These are phyloP conservation scores for Parazoanthus swiftii DNA, from an alignment of 92 coral and sea anemone species.

Conservation along the genomic window DNA sequence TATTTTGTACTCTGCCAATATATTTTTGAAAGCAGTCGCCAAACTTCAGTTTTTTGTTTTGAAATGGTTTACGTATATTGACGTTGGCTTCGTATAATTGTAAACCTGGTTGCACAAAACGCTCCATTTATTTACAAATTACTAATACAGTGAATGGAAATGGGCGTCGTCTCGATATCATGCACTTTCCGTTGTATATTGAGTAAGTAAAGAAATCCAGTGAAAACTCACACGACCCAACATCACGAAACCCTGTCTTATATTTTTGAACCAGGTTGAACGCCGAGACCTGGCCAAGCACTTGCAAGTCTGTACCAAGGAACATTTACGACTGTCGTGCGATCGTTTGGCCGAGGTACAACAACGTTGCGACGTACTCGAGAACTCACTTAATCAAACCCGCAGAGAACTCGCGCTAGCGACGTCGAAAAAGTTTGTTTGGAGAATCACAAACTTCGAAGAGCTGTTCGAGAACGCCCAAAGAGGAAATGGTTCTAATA, in stretches of 20 bases:
- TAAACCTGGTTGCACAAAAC: no score
- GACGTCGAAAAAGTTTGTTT: conserved; percentile 14
- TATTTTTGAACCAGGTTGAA: conserved; percentile 20
- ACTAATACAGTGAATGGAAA: no score
- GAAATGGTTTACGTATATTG: no score
- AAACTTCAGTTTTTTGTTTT: no score
- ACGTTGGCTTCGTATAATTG: no score
- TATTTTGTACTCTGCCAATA: no score
- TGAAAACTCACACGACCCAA: no score
- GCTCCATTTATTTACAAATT: no score
- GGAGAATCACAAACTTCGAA: conserved; percentile 39
- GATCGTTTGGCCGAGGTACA: conserved; percentile 28
- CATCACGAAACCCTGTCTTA: not conserved
- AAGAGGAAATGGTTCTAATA: conserved; percentile 25
- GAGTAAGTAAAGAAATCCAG: no score
- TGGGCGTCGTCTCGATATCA: no score
- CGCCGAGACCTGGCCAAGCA: conserved; percentile 34
- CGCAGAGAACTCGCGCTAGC: conserved; percentile 6
- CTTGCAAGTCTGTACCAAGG: conserved; percentile 4
- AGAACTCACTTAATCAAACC: conserved; percentile 10
- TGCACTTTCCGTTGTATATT: no score
- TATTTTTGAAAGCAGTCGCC: no score
- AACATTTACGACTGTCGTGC: conserved; percentile 32
- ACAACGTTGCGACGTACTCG: conserved; percentile 10
- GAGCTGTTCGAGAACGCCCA: conserved; percentile 19